phyloP scores from a whole-genome alignment of 2,797 vertebrate genomes.

The Pelochelys cantorii region DNA sequence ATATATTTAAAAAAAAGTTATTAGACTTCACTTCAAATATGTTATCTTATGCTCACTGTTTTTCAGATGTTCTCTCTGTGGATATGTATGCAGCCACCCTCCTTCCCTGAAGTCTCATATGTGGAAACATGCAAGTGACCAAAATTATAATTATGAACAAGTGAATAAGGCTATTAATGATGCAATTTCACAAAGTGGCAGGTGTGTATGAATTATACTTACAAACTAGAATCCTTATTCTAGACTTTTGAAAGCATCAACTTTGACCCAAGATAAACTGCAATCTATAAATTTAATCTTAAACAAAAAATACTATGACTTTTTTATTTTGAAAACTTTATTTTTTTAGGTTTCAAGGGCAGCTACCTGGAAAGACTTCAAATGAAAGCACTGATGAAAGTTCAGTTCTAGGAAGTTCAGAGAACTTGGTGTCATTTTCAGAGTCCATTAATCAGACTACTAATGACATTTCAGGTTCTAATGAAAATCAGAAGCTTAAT shows the following conservation, averaged over 20 bases:
- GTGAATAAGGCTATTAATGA: conserved; percentile 98
- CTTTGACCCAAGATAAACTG: conserved; percentile 23
- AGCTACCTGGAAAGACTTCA: conserved; percentile 69
- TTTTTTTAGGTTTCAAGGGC: conserved; percentile 78
- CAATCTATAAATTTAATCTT: conserved; percentile 7
- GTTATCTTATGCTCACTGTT: neutral
- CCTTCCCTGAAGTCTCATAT: conserved; percentile 98
- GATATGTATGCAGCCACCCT: conserved; percentile 97
- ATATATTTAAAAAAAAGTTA: neutral
- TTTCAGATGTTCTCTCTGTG: conserved; percentile 95
- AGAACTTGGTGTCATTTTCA: conserved; percentile 65
- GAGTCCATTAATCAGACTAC: conserved; percentile 68
- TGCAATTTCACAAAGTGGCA: conserved; percentile 95
- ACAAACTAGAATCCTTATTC: neutral
- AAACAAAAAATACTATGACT: neutral
- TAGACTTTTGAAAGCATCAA: conserved; percentile 29
- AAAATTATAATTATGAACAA: conserved; percentile 99
- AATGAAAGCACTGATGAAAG: conserved; percentile 73
- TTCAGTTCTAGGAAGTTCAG: conserved; percentile 64
- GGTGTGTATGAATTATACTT: conserved; percentile 78
- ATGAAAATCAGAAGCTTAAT: conserved; percentile 73
- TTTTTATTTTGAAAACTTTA: conserved; percentile 4
- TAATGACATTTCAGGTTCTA: conserved; percentile 71
- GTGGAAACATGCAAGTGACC: conserved; percentile 99
- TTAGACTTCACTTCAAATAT: neutral